phyloP scores from a whole-genome alignment of 2,888 invertebrate genomes.

The Nomada goodeniana region DNA sequence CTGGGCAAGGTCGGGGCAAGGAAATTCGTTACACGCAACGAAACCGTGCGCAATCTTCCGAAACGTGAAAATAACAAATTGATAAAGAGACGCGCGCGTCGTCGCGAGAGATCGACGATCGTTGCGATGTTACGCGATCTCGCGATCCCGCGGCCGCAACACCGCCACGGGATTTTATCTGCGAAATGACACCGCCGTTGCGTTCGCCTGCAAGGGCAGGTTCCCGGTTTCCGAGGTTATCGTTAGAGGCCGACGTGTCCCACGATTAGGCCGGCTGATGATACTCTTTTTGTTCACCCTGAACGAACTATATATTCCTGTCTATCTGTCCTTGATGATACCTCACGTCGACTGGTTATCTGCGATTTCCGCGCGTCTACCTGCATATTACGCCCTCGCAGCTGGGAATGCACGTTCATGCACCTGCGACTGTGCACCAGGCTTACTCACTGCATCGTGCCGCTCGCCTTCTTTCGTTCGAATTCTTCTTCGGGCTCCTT shows the following conservation, averaged over 20 bases:
- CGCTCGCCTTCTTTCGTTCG: slow-evolving; percentile 32
- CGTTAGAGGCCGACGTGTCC: slow-evolving; percentile 49
- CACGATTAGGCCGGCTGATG: slow-evolving; percentile 60
- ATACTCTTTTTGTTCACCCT: slow-evolving; percentile 57
- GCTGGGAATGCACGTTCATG: slow-evolving; percentile 55
- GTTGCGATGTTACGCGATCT: slow-evolving; percentile 23
- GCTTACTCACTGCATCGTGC: slow-evolving; percentile 57
- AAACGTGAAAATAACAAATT: no score
- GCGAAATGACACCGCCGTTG: slow-evolving; percentile 29
- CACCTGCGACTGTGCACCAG: slow-evolving; percentile 59
- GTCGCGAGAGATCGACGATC: not conserved
- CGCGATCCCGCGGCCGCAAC: not conserved
- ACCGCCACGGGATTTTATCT: slow-evolving; percentile 6
- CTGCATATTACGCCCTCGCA: slow-evolving; percentile 68
- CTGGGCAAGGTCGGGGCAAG: slow-evolving; percentile 18
- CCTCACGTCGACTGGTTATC: slow-evolving; percentile 64
- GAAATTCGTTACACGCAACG: slow-evolving; percentile 5
- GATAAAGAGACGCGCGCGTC: not conserved
- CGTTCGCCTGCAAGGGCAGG: slow-evolving; percentile 35
- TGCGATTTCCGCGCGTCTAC: slow-evolving; percentile 58
- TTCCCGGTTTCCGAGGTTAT: slow-evolving; percentile 38
- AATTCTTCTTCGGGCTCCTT: not conserved
- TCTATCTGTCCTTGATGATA: slow-evolving; percentile 68
- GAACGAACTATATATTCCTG: slow-evolving; percentile 56
- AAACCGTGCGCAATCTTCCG: not conserved